A percentile compares a stretch with the other conserved stretches of the same genome.
Conservation (phyloP, 2,113 vertebrate species). For the Ivindomyrus marchei region DNA sequence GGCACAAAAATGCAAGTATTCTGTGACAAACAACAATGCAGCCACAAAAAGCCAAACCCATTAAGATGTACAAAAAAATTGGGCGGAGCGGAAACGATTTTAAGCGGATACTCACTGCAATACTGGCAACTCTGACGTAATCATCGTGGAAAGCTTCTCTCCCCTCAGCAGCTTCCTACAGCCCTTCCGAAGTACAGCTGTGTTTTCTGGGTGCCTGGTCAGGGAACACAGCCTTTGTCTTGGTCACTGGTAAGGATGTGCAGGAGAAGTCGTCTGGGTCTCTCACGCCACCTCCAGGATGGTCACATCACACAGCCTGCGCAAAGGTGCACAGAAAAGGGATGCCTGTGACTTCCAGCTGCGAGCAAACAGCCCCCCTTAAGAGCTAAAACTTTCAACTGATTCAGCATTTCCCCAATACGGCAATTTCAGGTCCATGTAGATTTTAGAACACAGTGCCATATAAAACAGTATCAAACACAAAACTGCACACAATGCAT, state of each 20-base stretch:
- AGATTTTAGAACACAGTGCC: not conserved
- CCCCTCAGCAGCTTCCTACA: not conserved
- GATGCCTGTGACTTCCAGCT: not conserved
- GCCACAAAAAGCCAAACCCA: not conserved
- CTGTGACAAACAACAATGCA: not conserved
- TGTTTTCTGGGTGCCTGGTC: not conserved
- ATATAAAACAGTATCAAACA: not conserved
- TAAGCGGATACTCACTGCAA: constrained; percentile 77
- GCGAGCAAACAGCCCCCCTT: not conserved
- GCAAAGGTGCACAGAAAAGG: not conserved
- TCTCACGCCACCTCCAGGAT: not conserved
- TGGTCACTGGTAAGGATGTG: not conserved
- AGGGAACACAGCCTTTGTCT: not conserved
- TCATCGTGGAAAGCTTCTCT: constrained; percentile 58
- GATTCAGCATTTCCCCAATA: not conserved
- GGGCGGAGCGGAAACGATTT: not conserved
- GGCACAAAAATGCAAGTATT: not conserved
- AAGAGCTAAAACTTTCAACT: not conserved
- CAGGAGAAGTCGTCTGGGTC: constrained; percentile 1
- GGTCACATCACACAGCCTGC: constrained; percentile 21
- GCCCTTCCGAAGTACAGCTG: not conserved
- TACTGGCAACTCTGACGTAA: constrained; percentile 92
- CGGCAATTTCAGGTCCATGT: not conserved
- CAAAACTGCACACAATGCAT: not conserved
- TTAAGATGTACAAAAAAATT: not conserved